Base-by-base conservation (phyloP, 2,797 vertebrate species). In the Schizopygopsis pylzovi region DNA sequence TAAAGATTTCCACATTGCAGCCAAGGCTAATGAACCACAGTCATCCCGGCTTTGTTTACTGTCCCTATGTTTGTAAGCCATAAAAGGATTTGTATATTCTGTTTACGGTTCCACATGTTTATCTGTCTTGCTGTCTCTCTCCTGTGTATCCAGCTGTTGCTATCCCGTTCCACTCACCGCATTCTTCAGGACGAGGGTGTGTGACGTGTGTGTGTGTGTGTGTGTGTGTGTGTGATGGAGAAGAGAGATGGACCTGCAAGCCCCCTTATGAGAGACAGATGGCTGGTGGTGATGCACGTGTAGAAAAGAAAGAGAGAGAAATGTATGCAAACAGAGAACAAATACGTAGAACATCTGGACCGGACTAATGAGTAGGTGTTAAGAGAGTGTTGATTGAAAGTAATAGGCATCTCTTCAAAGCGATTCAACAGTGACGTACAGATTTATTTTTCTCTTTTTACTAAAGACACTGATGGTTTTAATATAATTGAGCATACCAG, bases 341-440 rank as follows among this genome's bases (percentile, higher is more conserved):
- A 86, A 85, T 90, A 85, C 81, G 28, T 81, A 87, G 85, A 88
- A 86, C 84, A 88, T 87, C 89, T 90, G 80, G 87, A 73, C 52
- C 63, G n/a, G 85, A 81, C 80, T 83, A 84, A 79, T 86, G 70
- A 85, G 87, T 77, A 82, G 84, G 79, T 63, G 75, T 88, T 61
- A 61, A 67, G 52, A 85, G 82, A 86, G 83, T 88, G 82, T 85
- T 84, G 61, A 85, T 56, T 54, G 79, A 88, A 81, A 63, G 79
- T 22, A 86, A 81, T 68, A 71, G 80, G 88, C 71, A 78, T 86
- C 73, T 81, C 70, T 72, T 81, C 68, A 49, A 79, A 85, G 79
- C 45, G 56, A 87, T 86, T 75, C 18, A 76, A 76, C 39, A 45
- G 61, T 80, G 70, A 85, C 49, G 63, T 56, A 18, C 79, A 82